phyloP scores from a whole-genome alignment of 2,888 invertebrate species.

The Drosophila subquinaria region DNA sequence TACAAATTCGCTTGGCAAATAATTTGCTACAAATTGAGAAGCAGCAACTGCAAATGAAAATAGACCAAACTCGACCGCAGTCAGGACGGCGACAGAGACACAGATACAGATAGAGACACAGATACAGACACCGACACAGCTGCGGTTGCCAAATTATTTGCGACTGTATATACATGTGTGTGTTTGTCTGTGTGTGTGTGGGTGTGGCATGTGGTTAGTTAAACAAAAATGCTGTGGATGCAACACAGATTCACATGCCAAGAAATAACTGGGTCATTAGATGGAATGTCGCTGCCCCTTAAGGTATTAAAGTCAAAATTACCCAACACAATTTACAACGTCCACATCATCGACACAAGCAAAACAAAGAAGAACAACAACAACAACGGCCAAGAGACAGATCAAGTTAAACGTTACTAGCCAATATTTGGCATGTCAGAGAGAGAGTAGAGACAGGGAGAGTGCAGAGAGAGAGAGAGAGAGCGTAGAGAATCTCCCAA shows the following conservation, averaged over 20 bases:
- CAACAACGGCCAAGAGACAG: constrained; percentile 50
- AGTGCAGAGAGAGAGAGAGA: background rate
- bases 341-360: constrained; percentile 35
- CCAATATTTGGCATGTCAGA: background rate
- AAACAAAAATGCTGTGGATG: constrained; percentile 61
- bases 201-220: constrained; percentile 75
- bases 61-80: constrained; percentile 26
- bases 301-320: constrained; percentile 45
- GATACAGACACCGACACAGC: constrained; percentile 22
- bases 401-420: constrained; percentile 37
- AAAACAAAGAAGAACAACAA: constrained; percentile 27
- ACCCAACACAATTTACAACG: constrained; percentile 37
- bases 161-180: constrained; percentile 39
- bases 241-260: constrained; percentile 17
- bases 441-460: background rate
- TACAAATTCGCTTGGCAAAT: constrained; percentile 25
- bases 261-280: constrained; percentile 60
- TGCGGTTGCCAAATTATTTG: constrained; percentile 72
- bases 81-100: constrained; percentile 26
- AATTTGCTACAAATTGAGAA: constrained; percentile 43
- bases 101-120: background rate
- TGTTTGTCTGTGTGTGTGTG: constrained; percentile 52
- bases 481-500: background rate
- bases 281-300: constrained; percentile 28
- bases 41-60: constrained; percentile 31